Base-by-base conservation (phyloP, 2,888 invertebrate species). In the Protophormia terraenovae region DNA sequence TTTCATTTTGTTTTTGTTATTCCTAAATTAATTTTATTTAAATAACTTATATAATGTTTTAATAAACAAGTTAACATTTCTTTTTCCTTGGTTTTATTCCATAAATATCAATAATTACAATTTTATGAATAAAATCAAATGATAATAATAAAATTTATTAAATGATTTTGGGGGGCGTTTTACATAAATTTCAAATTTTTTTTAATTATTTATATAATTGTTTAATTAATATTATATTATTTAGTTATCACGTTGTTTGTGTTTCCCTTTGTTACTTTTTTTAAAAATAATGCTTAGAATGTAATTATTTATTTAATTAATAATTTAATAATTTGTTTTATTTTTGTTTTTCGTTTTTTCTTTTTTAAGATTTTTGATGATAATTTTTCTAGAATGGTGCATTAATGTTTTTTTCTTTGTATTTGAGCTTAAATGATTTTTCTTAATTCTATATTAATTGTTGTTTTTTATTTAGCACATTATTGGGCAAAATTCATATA, bases 221-320 rank as follows among this genome's bases (percentile, higher is more conserved):
- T 73, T 87, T 86, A 84, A 84, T 78, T 84, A 87, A 77, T 85
- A 86, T 77, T 83, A 84, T 88, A 86, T 88, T 89, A n/a, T n/a
- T n/a, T n/a, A n/a, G n/a, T n/a, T n/a, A 90, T 89, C 89, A 89
- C 89, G 84, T 90, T 90, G 88, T 89, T 89, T 88, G 88, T 90
- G 89, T 88, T 90, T 89, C 88, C 88, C 86, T 89, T 88, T 87
- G 88, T 88, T 89, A 84, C 87, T 87, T 87, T 88, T 86, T 87
- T 88, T 86, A 89, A 85, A 87, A 85, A 79, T 78, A 79, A 85
- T 82, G 69, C 75, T 85, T 82, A 84, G 45, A 77, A 73, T 77
- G 29, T 84, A 81, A 47, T n/a, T n/a, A 66, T 66, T 72, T 50
- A 45, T 47, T 76, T 55, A 62, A 69, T 62, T 45, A 16, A 32